Evolutionary conservation across 92 coral and sea anemone genomes (phyloP).

Genomic region (Epizoanthus ramosus): DNA sequence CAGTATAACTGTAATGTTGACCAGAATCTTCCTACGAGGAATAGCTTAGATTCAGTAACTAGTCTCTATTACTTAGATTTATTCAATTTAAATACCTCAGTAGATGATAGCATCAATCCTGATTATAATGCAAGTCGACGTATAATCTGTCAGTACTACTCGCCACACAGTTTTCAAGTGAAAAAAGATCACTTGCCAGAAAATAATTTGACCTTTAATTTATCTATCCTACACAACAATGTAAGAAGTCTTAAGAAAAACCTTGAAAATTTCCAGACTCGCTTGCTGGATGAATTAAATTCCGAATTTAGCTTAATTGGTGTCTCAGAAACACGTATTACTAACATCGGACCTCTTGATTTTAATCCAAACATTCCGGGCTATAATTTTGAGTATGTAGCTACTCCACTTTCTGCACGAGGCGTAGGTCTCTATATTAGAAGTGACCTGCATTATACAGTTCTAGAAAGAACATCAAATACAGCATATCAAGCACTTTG

Average conservation of each 20-base stretch:
- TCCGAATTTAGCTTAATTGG: slow-evolving; percentile 54
- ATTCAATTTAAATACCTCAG: not conserved
- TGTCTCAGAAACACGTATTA: slow-evolving; percentile 62
- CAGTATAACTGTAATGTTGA: slow-evolving; percentile 1
- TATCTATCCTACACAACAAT: slow-evolving; percentile 55
- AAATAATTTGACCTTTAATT: not conserved
- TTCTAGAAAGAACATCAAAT: slow-evolving; percentile 54
- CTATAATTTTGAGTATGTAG: slow-evolving; percentile 65
- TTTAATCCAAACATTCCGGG: slow-evolving; percentile 49
- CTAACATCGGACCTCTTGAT: slow-evolving; percentile 6
- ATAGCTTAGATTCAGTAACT: not conserved
- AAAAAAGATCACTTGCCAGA: not conserved
- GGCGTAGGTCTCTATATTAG: slow-evolving; percentile 64
- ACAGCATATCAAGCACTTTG: slow-evolving; percentile 55
- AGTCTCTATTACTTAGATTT: not conserved
- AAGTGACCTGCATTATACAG: slow-evolving; percentile 40
- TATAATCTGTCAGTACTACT: not conserved
- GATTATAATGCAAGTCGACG: not conserved
- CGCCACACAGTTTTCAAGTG: slow-evolving; percentile 7
- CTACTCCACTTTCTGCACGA: slow-evolving; percentile 66
- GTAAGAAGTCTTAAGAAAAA: slow-evolving; percentile 58
- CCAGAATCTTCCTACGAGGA: not conserved
- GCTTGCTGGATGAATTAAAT: slow-evolving; percentile 43
- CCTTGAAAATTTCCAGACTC: slow-evolving; percentile 48
- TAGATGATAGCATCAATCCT: not conserved